Evolutionary conservation across 2,888 invertebrate genomes (phyloP), one percentile per base, ranked within the genome.

Genomic region (Alviniconcha strummeri): DNA sequence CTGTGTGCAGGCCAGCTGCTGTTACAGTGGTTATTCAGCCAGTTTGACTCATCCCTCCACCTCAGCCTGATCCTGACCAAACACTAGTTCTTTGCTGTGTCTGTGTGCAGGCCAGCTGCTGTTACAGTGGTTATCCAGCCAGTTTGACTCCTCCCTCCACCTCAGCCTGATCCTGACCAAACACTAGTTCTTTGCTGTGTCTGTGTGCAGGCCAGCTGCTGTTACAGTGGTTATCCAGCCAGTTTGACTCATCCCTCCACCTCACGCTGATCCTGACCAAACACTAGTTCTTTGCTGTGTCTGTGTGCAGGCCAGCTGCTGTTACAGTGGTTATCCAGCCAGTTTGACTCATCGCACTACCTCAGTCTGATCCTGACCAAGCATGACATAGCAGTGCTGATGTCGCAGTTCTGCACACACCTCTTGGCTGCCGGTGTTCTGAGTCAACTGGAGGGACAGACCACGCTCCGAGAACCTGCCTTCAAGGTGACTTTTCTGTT

Each of bases 391-490:
- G 87, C 86, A n/a, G 88, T 96, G 90, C 94, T 98, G 90, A 96
- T 96, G 8, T 95, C 96, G 85, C 97, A 97, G 93, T 97, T 97
- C 93, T 98, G 97, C 93, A 97, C 97, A 3, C 96, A 97, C 94
- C 95, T 98, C 75, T 94, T 98, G 87, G 97, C 97, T 76, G 97
- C 97, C 84, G 98, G 98, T 6, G 97, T 98, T 79, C 94, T 98
- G 78, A 56, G 77, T 17, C 81, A 95, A 67, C 81, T 69, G 64
- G 77, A 82, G 77, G 55, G 67, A 1, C 76, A 82, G 52, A 69
- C 6, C 75, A 76, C 19, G 52, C 67, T 82, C 36, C 64, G 82
- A 17, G 87, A 89, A 72, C 80, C 81, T 36, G 82, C 89, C 3
- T 91, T 97, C 94, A 96, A 96, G 95, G 97, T 97, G 94, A 94